phyloP scores from a whole-genome alignment of 2,113 vertebrate genomes.

The Sula dactylatra region DNA sequence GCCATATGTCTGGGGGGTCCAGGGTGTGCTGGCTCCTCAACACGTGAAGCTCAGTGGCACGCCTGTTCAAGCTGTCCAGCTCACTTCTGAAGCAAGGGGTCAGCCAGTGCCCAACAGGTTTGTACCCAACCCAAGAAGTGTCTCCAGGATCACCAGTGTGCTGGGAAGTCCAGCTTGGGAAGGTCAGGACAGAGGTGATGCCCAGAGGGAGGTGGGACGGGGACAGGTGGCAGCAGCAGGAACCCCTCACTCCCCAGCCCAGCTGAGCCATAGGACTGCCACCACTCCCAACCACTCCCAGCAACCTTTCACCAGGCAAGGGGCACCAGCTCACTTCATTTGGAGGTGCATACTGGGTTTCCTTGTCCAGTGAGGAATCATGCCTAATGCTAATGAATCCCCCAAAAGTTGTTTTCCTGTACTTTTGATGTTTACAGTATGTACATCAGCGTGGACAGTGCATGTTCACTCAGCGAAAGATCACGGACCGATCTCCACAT shows the following conservation, averaged over 20 bases:
- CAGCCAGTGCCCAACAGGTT: neutral
- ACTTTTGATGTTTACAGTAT: neutral
- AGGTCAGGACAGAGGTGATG: neutral
- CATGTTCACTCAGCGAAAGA: accelerated
- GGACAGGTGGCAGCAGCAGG: neutral
- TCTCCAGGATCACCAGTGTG: neutral
- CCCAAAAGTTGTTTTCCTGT: neutral
- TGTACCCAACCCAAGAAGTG: accelerated
- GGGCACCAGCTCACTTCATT: accelerated
- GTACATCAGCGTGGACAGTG: neutral
- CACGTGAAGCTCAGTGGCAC: accelerated
- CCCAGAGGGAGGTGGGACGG: neutral
- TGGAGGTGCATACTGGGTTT: neutral
- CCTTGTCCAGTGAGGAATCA: neutral
- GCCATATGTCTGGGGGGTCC: neutral
- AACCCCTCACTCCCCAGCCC: accelerated
- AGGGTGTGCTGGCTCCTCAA: neutral
- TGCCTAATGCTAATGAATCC: neutral
- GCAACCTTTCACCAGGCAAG: neutral
- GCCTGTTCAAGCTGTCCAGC: neutral
- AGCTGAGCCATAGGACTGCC: accelerated
- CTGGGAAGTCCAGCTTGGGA: neutral
- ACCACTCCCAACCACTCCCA: accelerated
- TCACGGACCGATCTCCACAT: accelerated
- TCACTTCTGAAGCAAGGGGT: neutral